These are phyloP conservation scores for Crambe crambe DNA, from an alignment of 37 sponge, comb jelly and placozoan genomes.

Conservation along the genomic window DNA sequence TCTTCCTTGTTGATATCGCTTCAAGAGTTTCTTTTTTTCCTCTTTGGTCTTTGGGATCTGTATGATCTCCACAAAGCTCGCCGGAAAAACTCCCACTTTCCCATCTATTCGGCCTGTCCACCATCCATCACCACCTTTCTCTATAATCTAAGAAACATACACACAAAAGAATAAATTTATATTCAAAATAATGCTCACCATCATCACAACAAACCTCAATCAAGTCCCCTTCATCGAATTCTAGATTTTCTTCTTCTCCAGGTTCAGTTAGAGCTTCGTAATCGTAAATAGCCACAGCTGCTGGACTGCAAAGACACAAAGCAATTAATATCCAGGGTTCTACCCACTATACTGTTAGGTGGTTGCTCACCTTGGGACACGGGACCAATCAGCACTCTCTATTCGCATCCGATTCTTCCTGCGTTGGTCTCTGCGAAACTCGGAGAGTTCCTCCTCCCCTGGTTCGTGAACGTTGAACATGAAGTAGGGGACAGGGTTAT, in stretches of 20 bases:
- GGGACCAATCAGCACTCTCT: conserved; percentile 61
- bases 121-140: conserved; percentile 86
- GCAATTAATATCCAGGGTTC: not conserved
- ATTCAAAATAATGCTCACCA: too few species aligned
- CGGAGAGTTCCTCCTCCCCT: conserved; percentile 51
- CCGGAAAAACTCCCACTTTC: conserved; percentile 66
- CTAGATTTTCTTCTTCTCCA: conserved; percentile 49
- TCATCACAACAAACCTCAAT: conserved; percentile 78
- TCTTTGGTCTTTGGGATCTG: conserved; percentile 42
- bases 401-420: conserved; percentile 46
- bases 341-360: not conserved
- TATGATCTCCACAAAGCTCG: conserved; percentile 80
- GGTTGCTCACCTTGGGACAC: conserved; percentile 26
- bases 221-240: conserved; percentile 78
- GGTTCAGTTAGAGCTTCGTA: conserved; percentile 53
- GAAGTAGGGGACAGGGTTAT: conserved; percentile 69
- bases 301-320: conserved; percentile 37
- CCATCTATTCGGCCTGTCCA: conserved; percentile 68
- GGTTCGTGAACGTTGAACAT: conserved; percentile 75
- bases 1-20: conserved; percentile 22
- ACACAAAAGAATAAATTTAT: not conserved
- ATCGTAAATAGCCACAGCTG: conserved; percentile 74
- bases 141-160: conserved; percentile 38
- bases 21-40: conserved; percentile 37
- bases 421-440: conserved; percentile 35